Conservation (phyloP, 2,888 invertebrate genomes). For the Sarcophaga variegata region DNA sequence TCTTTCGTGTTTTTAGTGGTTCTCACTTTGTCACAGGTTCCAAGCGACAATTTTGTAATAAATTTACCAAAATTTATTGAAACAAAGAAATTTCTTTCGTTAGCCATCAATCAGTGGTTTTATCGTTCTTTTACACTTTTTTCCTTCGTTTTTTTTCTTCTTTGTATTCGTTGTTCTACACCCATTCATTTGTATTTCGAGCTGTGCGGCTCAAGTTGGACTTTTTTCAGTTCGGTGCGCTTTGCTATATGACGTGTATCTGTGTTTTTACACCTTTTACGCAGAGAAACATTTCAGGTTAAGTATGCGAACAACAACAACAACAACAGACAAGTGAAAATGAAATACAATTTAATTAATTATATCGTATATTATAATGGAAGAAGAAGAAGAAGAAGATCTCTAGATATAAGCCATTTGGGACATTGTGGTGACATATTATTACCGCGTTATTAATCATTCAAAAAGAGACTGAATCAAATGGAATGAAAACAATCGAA, state of each 20-base stretch:
- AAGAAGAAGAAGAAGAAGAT: constrained; percentile 47
- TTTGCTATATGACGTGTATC: constrained; percentile 45
- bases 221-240: constrained; percentile 29
- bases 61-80: constrained; percentile 80
- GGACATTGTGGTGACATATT: constrained; percentile 63
- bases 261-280: constrained; percentile 67
- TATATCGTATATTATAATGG: constrained; percentile 41
- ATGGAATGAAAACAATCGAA: constrained; percentile 11
- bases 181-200: background rate
- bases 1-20: constrained; percentile 1
- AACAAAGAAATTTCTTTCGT: constrained; percentile 77
- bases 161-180: background rate
- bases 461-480: background rate
- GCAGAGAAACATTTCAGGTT: constrained; percentile 23
- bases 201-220: background rate
- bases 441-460: constrained; percentile 52
- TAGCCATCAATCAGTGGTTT: constrained; percentile 77
- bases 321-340: background rate
- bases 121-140: constrained; percentile 51
- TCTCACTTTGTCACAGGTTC: constrained; percentile 55
- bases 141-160: background rate
- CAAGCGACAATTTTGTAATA: constrained; percentile 76
- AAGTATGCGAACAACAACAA: background rate
- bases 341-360: constrained; percentile 68
- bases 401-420: constrained; percentile 65